Base-by-base conservation (phyloP, 2,797 vertebrate genomes). In the Vultur gryphus region DNA sequence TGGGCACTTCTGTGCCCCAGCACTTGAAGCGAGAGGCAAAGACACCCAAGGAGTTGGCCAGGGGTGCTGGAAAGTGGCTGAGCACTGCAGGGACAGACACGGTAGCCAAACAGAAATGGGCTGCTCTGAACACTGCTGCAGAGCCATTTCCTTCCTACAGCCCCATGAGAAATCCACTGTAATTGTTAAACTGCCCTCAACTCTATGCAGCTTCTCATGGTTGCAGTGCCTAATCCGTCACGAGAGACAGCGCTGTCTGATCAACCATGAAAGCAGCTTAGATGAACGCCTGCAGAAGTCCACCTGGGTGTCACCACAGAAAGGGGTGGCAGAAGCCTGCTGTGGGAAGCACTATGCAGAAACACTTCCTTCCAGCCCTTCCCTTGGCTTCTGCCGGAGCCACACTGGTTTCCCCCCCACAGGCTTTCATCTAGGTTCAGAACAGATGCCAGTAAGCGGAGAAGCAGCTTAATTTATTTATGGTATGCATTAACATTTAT, bases 401-500 rank as follows among this genome's bases (percentile, higher is more conserved):
- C 84, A 70, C 33, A 4, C 84, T 92, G 58, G 46, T 72, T 84
- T 14, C 19, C 16, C 67, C 73, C 31, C 43, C 44, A 2, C 39
- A 10, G 77, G 44, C 69, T 96, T 91, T 96, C 94, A 79, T 73
- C 81, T 65, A 35, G 61, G 83, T 84, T 90, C 28, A 51, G 86
- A 95, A 59, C 78, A 89, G 94, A 87, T 0, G 14, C 67, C 75
- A 1, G 97, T 97, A 97, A 97, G 89, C 3, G 37, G 97, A 97
- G 97, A 97, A 95, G 97, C 61, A 16, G 61, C 88, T 84, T 97
- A 69, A 97, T 97, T 97, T 96, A 97, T 97, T 97, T 91, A 97
- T 97, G 95, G 87, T 35, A n/a, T 59, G 65, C 97, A 97, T 97
- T 97, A 97, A 96, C 96, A 97, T 97, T 96, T 93, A 97, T 93